Base-by-base conservation (phyloP, 2,888 invertebrate genomes). In the Nomada fabriciana region DNA sequence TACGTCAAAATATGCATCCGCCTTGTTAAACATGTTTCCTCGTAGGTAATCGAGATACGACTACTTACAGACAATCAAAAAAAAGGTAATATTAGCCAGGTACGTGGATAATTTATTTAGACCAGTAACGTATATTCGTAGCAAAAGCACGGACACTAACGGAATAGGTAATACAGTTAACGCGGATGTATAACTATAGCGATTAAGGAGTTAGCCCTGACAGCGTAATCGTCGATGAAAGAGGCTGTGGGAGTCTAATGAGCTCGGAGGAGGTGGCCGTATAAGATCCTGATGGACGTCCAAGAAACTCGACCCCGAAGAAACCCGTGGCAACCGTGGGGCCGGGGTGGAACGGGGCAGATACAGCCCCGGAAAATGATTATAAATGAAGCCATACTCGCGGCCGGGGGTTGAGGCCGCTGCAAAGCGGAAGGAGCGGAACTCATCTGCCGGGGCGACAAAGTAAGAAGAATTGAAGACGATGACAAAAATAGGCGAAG, bases 401-500 rank as follows among this genome's bases (percentile, higher is more conserved):
- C 83, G 63, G 81, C 79, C 77, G 85, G 85, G 36, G 83, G 86
- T 81, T 80, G 84, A 82, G 86, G 73, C 86, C 76, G 69, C 80
- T 80, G 78, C 72, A 69, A 71, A 81, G 83, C 84, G 86, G 83
- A 79, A 69, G 81, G 80, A 80, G 85, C 87, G 88, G 85, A 89
- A 89, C 88, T 88, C 85, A 85, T 87, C 88, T 89, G 90, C 86
- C 89, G 78, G 85, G 89, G 86, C 91, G 91, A 92, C 92, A 93
- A 93, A 93, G 93, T 93, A 93, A 93, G 93, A 93, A 92, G 91
- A 91, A 93, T 93, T 91, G 92, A 90, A 91, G 92, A 91, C 90
- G 91, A 92, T 92, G 93, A 91, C 92, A 92, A 92, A 92, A 93
- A 91, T 93, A 91, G 91, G 91, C 90, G 90, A 92, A 91, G 90